Evolutionary conservation across 2,888 invertebrate species (phyloP), one percentile per base, ranked within the genome.

Genomic region (Drosophila incognita): DNA sequence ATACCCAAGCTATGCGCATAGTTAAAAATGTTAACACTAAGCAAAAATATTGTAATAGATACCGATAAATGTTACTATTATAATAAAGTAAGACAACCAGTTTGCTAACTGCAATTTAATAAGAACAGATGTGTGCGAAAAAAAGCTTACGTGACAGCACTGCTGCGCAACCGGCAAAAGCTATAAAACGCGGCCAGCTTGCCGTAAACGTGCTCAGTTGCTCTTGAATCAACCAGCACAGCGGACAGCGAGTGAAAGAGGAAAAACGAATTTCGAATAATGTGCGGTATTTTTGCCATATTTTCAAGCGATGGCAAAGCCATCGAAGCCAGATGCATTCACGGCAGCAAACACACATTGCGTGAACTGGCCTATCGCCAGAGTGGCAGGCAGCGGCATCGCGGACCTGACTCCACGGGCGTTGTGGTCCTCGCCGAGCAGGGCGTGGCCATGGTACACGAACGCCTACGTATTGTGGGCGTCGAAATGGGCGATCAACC

Each of bases 251-350:
- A 15, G n/a, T 48, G 18, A 11, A 24, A 42, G 3, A 10, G 6
- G 1, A 6, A 59, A 36, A 31, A 18, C 11, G 13, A 2, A 38
- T 11, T 29, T 2, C 21, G 13, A 53, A 64, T 36, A 21, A 93
- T 93, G 93, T 93, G 93, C 66, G 93, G 93, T 31, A 93, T 93
- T 70, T 93, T 93, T 83, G 92, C 92, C 29, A 91, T 93, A 76
- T 92, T 93, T 69, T 92, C 92, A 7, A 90, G 87, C 38, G 78
- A 90, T 70, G 91, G 92, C 8, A 36, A 79, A n/a, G 79, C 91
- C 2, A 89, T 92, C 46, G 69, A 68, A 11, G 60, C 83, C 0
- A 90, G 84, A 49, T 71, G 72, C 38, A 87, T 89, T 42, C 74
- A 90, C 13, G 90, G 82, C 29, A 71, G 89, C 33, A 60, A 79